These are phyloP conservation scores for Volucella inflata DNA, from an alignment of 2,888 invertebrate genomes.

Conservation along the genomic window DNA sequence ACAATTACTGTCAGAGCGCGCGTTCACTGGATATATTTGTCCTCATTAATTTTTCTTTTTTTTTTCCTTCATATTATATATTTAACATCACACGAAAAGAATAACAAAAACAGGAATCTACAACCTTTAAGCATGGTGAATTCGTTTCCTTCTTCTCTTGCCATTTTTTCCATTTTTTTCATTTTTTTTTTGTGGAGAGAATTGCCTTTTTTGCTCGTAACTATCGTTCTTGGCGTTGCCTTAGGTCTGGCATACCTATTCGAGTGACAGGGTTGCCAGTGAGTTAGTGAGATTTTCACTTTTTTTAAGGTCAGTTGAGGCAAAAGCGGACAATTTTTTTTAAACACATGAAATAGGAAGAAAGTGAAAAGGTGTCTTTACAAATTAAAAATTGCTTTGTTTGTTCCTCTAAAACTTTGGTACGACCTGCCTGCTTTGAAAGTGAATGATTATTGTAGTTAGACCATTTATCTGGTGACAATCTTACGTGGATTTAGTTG, in stretches of 20 bases:
- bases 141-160: conserved; percentile 5
- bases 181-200: conserved; percentile 27
- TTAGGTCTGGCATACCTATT: no score
- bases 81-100: conserved; percentile 55
- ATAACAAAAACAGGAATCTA: conserved; percentile 59
- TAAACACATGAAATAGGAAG: no score
- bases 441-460: no score
- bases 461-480: no score
- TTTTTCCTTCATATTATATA: conserved; percentile 47
- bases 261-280: not conserved
- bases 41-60: conserved; percentile 40
- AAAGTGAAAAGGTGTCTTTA: no score
- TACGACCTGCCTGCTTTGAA: no score
- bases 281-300: conserved; percentile 9
- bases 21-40: conserved; percentile 40
- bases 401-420: no score
- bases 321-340: no score
- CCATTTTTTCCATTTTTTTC: conserved; percentile 3
- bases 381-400: no score
- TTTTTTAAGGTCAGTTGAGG: no score
- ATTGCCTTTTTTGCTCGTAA: conserved; percentile 26
- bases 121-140: conserved; percentile 1
- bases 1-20: conserved; percentile 67
- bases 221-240: no score
- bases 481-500: no score